Base-by-base conservation (phyloP, 53 echinoderm and acorn worm genomes). In the Paracentrotus lividus region DNA sequence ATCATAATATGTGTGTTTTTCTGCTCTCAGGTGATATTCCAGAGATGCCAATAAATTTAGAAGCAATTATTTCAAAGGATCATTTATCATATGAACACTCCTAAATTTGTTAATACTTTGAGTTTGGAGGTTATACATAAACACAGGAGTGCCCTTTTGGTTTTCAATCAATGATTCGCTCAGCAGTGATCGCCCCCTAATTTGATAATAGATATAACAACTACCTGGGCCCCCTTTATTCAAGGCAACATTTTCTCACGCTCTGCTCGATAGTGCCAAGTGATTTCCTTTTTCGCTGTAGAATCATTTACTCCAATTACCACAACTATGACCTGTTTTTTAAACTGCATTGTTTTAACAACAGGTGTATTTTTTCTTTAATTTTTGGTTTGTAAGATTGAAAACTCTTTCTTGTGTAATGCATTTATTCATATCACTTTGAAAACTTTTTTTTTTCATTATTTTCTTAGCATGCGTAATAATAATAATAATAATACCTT, bases 1-100 rank as follows among this genome's bases (percentile, higher is more conserved):
- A 47, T 49, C n/a, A 51, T 85, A 29, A 33, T n/a, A 49, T 16
- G 84, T 84, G 47, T 84, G 84, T 85, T 85, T 85, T 18, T 72
- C 72, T 38, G 20, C 72, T 72, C 21, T 3, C 16, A 72, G 18
- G 72, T 34, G 40, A 40, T 72, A 38, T 72, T 38, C 7, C n/a
- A n/a, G n/a, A n/a, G n/a, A n/a, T n/a, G n/a, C n/a, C n/a, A n/a
- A n/a, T n/a, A n/a, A n/a, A n/a, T n/a, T n/a, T n/a, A n/a, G n/a
- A n/a, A n/a, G n/a, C n/a, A n/a, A n/a, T n/a, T n/a, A n/a, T n/a
- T n/a, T n/a, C n/a, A n/a, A n/a, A n/a, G n/a, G n/a, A n/a, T n/a
- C n/a, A n/a, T n/a, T n/a, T n/a, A n/a, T n/a, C n/a, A n/a, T n/a
- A n/a, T n/a, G n/a, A n/a, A n/a, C n/a, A n/a, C n/a, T n/a, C n/a